Percentiles rank a stretch among this genome's conserved stretches.
phyloP scores from a whole-genome alignment of 2,797 vertebrate species.

The Pangasius macronema region DNA sequence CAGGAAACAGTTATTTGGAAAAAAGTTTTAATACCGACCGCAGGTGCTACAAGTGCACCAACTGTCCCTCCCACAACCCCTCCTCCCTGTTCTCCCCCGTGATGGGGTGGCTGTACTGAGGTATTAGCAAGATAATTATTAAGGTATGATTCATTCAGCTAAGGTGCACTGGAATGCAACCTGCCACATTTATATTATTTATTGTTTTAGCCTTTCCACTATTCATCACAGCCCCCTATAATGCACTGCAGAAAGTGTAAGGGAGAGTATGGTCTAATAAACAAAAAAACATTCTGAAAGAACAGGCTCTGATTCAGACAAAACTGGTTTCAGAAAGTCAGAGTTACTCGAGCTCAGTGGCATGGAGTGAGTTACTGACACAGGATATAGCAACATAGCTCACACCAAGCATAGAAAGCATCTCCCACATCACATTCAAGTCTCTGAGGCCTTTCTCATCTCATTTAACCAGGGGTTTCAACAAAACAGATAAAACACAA shows the following conservation, averaged over 20 bases:
- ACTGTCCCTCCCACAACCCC: not conserved
- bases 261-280: not conserved
- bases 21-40: not conserved
- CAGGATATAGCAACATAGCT: not conserved
- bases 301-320: not conserved
- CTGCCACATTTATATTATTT: not conserved
- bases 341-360: not conserved
- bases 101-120: not conserved
- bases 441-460: not conserved
- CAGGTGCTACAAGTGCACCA: not conserved
- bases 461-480: not conserved
- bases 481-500: conserved; percentile 15
- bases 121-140: not conserved
- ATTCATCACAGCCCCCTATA: not conserved
- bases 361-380: not conserved
- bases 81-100: not conserved
- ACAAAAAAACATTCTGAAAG: not conserved
- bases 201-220: not conserved
- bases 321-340: not conserved
- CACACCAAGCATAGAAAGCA: not conserved
- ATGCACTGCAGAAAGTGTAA: not conserved
- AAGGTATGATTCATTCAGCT: not conserved
- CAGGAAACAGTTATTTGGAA: not conserved
- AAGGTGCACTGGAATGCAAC: not conserved
- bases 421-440: not conserved